These are phyloP conservation scores for Pipistrellus kuhlii DNA, from an alignment of 2,797 vertebrate genomes.

Conservation along the genomic window DNA sequence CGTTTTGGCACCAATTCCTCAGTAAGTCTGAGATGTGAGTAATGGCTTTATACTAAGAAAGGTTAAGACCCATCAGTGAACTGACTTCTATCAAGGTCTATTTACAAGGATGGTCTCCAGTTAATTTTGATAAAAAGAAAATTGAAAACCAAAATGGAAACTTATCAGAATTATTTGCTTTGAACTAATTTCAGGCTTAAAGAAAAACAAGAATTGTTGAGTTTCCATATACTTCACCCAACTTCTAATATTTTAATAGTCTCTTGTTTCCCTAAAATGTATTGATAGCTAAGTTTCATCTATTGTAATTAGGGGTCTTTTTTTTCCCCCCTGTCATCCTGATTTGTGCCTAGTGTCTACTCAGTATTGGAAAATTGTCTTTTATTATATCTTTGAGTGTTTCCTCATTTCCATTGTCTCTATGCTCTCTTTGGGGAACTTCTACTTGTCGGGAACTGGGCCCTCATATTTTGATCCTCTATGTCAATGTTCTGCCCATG, in stretches of 20 bases:
- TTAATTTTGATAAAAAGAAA: slow-evolving; percentile 6
- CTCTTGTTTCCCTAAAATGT: background rate
- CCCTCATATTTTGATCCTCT: background rate
- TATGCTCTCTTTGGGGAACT: background rate
- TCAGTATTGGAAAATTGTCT: background rate
- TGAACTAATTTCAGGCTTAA: background rate
- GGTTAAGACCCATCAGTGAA: background rate
- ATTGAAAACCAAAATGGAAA: background rate
- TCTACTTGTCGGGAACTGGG: background rate
- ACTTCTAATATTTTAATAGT: background rate
- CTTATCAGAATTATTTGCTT: background rate
- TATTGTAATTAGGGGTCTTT: background rate
- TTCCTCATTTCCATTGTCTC: background rate
- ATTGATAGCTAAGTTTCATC: too few species aligned
- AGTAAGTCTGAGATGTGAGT: background rate
- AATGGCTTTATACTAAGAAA: background rate
- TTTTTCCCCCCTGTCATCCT: background rate
- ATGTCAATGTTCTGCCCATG: background rate
- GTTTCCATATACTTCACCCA: background rate
- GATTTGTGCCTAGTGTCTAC: background rate
- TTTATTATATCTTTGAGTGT: background rate
- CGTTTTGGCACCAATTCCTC: background rate
- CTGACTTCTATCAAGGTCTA: background rate
- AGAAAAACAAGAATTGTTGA: background rate
- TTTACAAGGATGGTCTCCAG: background rate